Conservation (phyloP, 2,888 invertebrate species). For the Apotomis capreana region DNA sequence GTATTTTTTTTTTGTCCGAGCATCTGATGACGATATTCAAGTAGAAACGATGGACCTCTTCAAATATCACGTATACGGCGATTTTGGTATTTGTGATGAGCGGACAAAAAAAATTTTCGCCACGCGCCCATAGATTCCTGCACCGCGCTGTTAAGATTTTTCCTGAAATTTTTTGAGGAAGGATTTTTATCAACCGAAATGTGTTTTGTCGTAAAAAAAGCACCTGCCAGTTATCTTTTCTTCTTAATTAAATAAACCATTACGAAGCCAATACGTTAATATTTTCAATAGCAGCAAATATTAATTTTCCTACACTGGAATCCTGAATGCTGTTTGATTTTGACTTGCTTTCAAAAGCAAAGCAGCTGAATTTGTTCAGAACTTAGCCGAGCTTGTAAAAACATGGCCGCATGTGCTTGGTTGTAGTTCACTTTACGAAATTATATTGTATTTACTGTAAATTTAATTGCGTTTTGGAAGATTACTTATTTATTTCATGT, state of each 20-base stretch:
- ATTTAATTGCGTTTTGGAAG: not conserved
- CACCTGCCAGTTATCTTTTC: not conserved
- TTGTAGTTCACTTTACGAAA: conserved; percentile 39
- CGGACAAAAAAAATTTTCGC: no score
- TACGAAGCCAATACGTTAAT: not conserved
- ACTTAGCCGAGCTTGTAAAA: conserved; percentile 57
- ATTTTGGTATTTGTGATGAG: no score
- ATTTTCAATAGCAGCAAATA: not conserved
- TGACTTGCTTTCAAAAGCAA: conserved; percentile 55
- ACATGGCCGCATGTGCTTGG: conserved; percentile 50
- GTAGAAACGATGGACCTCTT: no score
- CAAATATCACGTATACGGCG: no score
- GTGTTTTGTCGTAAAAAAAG: no score
- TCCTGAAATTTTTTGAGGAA: no score
- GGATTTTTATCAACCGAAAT: no score
- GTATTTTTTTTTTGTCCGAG: no score
- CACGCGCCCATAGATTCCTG: no score
- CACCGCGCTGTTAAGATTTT: no score
- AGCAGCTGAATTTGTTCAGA: conserved; percentile 62
- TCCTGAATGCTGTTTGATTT: conserved; percentile 70
- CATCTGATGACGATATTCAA: no score
- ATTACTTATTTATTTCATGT: no score
- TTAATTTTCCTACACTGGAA: conserved; percentile 46
- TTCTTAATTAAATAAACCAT: not conserved
- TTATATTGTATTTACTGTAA: not conserved